Percentiles rank a stretch among this genome's conserved stretches.
phyloP scores from a whole-genome alignment of 2,797 vertebrate genomes.

The Glossophaga mutica region DNA sequence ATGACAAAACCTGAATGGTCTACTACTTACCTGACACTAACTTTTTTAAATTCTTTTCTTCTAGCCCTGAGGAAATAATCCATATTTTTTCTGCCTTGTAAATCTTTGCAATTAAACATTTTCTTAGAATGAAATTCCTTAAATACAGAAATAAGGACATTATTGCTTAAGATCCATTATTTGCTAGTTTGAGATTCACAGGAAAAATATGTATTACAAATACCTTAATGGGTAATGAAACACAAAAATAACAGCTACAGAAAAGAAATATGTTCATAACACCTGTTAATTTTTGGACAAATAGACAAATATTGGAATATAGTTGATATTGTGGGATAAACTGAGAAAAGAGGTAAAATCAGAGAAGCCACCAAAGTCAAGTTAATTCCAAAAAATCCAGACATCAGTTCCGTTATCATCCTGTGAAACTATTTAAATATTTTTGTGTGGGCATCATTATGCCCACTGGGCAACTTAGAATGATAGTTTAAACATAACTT shows the following conservation, averaged over 20 bases:
- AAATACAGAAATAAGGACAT: background rate
- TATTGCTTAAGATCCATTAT: background rate
- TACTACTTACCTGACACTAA: background rate
- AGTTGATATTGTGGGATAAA: background rate
- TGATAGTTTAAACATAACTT: background rate
- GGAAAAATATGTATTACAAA: background rate
- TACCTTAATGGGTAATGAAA: background rate
- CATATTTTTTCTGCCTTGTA: background rate
- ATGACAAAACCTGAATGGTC: background rate
- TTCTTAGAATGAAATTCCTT: background rate
- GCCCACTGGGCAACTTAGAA: background rate
- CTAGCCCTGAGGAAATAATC: background rate
- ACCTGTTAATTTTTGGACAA: background rate
- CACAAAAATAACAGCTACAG: background rate
- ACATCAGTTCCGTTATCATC: background rate
- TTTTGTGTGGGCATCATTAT: background rate
- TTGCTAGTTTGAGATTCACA: background rate
- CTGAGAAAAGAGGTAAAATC: background rate
- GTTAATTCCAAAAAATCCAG: background rate
- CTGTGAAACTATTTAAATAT: background rate
- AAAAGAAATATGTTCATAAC: background rate
- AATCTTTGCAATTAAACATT: background rate
- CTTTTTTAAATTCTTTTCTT: background rate
- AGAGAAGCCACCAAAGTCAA: background rate
- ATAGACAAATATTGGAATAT: background rate